Evolutionary conservation across 2,888 invertebrate species (phyloP).

Genomic region (Drosophila greeni): DNA sequence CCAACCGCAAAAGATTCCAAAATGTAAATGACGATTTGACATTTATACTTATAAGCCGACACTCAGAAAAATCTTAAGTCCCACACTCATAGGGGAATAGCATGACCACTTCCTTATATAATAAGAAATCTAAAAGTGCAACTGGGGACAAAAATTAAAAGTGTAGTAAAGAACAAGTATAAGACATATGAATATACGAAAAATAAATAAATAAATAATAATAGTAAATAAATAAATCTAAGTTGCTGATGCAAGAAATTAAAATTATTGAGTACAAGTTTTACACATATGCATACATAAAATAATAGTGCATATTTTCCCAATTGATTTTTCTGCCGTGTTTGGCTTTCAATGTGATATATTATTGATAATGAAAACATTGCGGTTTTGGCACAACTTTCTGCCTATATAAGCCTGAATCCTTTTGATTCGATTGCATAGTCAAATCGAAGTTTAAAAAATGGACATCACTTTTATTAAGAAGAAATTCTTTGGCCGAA

Average conservation of each 20-base stretch:
- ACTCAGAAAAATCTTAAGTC: background rate
- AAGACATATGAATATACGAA: too few species aligned
- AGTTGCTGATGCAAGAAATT: too few species aligned
- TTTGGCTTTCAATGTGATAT: background rate
- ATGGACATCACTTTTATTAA: background rate
- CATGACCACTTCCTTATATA: background rate
- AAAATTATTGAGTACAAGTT: too few species aligned
- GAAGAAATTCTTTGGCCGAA: background rate
- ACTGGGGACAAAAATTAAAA: background rate
- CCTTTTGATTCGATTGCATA: background rate
- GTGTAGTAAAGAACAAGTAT: too few species aligned
- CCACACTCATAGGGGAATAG: background rate
- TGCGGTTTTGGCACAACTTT: background rate
- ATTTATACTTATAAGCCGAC: background rate
- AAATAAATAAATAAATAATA: too few species aligned
- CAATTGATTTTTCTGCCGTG: background rate
- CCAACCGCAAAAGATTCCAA: slow-evolving; percentile 1
- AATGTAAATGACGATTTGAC: background rate
- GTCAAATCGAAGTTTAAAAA: background rate
- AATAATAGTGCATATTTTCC: background rate
- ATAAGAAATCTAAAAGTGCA: background rate
- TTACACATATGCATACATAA: background rate
- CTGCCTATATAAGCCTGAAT: background rate
- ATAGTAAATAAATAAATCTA: too few species aligned
- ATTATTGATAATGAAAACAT: background rate